Percentiles rank a stretch among this genome's conserved stretches.
Evolutionary conservation across 2,113 vertebrate species (phyloP).

Genomic region (Albula goreensis): DNA sequence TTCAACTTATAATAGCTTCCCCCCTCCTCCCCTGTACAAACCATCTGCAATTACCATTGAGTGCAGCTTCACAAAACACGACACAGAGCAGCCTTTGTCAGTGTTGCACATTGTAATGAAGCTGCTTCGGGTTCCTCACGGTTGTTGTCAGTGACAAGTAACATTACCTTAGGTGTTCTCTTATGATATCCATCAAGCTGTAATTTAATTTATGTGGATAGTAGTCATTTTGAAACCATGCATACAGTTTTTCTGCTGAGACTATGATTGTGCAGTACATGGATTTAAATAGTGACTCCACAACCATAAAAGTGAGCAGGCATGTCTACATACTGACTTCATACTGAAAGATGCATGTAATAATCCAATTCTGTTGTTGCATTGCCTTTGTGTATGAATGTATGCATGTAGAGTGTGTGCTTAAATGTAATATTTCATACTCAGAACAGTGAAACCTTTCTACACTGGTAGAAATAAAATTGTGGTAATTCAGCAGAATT

Average conservation of each 20-base stretch:
- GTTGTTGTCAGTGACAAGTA: slow-evolving; percentile 13
- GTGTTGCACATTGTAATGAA: slow-evolving; percentile 26
- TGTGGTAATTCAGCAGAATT: slow-evolving; percentile 23
- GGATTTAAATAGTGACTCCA: neutral
- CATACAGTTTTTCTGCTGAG: neutral
- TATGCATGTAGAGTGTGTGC: neutral
- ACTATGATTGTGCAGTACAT: neutral
- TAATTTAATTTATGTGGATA: neutral
- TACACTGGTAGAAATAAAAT: slow-evolving; percentile 23
- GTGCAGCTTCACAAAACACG: slow-evolving; percentile 25
- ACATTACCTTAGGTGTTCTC: neutral
- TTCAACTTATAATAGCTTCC: slow-evolving; percentile 46
- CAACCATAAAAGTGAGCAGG: too few relatives aligned
- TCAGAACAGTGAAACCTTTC: neutral
- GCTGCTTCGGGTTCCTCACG: neutral
- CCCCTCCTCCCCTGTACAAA: slow-evolving; percentile 29
- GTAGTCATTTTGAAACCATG: neutral
- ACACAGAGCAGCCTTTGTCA: slow-evolving; percentile 27
- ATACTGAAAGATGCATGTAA: neutral
- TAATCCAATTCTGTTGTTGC: neutral
- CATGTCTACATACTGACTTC: too few relatives aligned
- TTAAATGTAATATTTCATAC: neutral
- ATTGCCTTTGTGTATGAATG: neutral
- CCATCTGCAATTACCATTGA: slow-evolving; percentile 35
- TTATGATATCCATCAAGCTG: neutral